Base-by-base conservation (phyloP, 2,113 vertebrate genomes). In the Cebidichthys violaceus region DNA sequence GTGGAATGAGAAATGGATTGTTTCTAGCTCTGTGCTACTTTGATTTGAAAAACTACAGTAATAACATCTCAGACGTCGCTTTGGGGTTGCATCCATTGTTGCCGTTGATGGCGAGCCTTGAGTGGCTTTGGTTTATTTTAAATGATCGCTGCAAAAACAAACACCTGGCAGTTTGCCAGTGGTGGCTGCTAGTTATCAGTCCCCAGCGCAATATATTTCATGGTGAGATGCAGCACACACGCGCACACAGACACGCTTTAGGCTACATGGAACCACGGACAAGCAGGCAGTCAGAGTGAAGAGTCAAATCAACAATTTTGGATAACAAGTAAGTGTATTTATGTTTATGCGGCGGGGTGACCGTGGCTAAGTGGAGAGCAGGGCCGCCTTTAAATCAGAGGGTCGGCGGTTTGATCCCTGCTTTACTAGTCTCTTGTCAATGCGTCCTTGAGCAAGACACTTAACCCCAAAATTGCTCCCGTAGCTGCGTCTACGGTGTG, bases 31-130 rank as follows among this genome's bases (percentile, higher is more conserved):
- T 62, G 20, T 43, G 77, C 35, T 57, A 22, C 69, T 82, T 82
- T 79, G 75, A 87, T 90, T 86, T 88, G 88, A 89, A 87, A 85
- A 84, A 82, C 39, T 65, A n/a, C 77, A 79, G 82, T 72, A 88
- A 90, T 90, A 88, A 83, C 70, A 39, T 33, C 66, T 75, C 74
- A 71, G 67, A 77, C 77, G 79, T 66, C 47, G 82, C 88, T 91
- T 69, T 86, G 77, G 86, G 88, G 67, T 47, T 33, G 60, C 59
- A 76, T 86, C 73, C 67, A 76, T 57, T 83, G 81, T 27, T 55
- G 75, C 3, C 33, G 69, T 15, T 66, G 81, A 70, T 20, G 76
- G n/a, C 75, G 14, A 73, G 57, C 47, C 64, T 50, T 81, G 31
- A 75, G 82, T 55, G 80, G 81, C 65, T 54, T 59, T 69, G 87